These are phyloP conservation scores for Urocyon cinereoargenteus DNA, from an alignment of 2,797 vertebrate genomes.

Conservation along the genomic window DNA sequence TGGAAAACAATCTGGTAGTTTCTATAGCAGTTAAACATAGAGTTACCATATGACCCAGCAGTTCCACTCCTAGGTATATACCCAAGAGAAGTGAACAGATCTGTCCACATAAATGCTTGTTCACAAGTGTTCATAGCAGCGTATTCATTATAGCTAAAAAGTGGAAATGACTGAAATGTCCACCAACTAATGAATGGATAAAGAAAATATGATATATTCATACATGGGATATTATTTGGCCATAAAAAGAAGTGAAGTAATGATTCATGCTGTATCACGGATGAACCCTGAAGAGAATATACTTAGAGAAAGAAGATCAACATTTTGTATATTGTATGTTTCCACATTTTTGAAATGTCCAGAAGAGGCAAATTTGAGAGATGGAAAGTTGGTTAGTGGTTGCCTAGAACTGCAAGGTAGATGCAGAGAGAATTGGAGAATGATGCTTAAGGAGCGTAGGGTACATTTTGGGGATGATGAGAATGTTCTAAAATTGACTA, in stretches of 20 bases:
- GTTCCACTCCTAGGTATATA: neutral
- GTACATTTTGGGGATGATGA: neutral
- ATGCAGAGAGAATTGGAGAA: neutral
- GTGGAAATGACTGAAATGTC: neutral
- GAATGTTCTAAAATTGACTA: neutral
- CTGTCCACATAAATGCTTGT: neutral
- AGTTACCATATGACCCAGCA: neutral
- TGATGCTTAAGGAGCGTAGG: neutral
- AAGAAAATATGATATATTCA: neutral
- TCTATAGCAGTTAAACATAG: neutral
- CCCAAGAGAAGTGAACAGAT: neutral
- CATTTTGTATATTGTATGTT: neutral
- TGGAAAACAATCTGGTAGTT: neutral
- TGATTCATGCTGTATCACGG: neutral
- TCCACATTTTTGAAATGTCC: neutral
- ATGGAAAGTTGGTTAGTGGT: neutral
- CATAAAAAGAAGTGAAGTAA: neutral
- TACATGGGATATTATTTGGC: neutral
- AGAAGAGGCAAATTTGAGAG: neutral
- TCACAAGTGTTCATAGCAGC: neutral
- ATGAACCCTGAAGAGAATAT: neutral
- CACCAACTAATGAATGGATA: neutral
- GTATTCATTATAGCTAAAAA: neutral
- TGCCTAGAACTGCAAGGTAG: neutral
- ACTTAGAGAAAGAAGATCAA: neutral